Evolutionary conservation across 2,888 invertebrate genomes (phyloP), one percentile per base, ranked within the genome.

Genomic region (Drosophila pseudotalamancana): DNA sequence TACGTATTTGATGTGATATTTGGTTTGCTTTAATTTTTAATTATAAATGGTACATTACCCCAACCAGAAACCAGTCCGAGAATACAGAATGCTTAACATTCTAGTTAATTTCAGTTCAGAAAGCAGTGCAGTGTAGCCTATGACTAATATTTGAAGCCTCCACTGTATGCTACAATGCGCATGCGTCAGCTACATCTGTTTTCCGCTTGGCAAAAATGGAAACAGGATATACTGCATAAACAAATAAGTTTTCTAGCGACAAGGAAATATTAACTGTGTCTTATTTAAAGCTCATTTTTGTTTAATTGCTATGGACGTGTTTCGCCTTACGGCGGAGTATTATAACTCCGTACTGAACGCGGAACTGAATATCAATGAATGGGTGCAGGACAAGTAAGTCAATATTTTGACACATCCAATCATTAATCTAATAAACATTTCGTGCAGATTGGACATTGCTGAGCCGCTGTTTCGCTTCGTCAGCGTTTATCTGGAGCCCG

Each of bases 311-410:
- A 12, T 55, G 37, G 21, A 59, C 9, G 23, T 40, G 39, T 19
- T 64, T 39, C 56, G 25, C 12, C 35, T 39, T 5, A 23, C 56
- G 3, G 19, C 37, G n/a, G 49, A 69, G 11, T 66, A 59, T 1
- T 83, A 83, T 35, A 40, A 46, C 8, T 40, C 32, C 11, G 14
- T 69, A 1, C 69, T 83, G 14, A 69, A 53, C 27, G 61, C 55
- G 0, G 86, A 88, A 31, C 45, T 88, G 4, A 46, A 46, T 4
- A 54, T 86, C 4, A 85, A 86, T 18, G 75, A 85, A 66, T 79
- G 72, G 74, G 76, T 68, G 16, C 88, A 88, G 50, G 76, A 87
- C 3, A 48, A 63, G 88, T 81, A 49, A 31, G 73, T 64, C 5
- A 0, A 21, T 6, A 2, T n/a, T n/a, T 21, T 3, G 1, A 11